Base-by-base conservation (phyloP, 2,113 vertebrate genomes). In the Atrichornis clamosus region DNA sequence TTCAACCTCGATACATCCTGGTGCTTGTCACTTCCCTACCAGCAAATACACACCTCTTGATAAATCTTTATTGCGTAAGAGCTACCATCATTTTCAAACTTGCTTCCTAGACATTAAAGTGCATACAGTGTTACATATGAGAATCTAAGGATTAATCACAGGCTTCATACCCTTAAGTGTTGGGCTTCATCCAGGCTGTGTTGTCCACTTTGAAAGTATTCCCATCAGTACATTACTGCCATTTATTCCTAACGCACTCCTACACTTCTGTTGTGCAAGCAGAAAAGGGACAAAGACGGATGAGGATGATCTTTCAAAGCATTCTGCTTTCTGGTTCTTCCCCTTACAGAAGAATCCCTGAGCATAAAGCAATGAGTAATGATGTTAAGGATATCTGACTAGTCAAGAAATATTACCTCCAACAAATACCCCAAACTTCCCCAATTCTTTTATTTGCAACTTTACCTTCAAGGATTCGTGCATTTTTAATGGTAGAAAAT, bases 201-300 rank as follows among this genome's bases (percentile, higher is more conserved):
- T 23, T 93, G 93, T 90, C 95, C 94, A 85, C 84, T 90, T 91
- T 46, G 35, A 82, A 95, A 96, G 90, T 90, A 97, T 96, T 97
- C 97, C 96, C 96, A 94, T 65, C 82, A 96, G 96, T 96, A 73
- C 95, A 96, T 96, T 97, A 97, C 82, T 95, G 84, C 63, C 87
- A 91, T 94, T 97, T 93, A 92, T 62, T 94, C 93, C 92, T 96
- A 97, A 94, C 90, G 27, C 52, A 85, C 56, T 91, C 72, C 70
- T 80, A 77, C 85, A 82, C 62, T 97, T 97, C 55, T 92, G 96
- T 96, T 95, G 91, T 63, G 95, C 94, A 95, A 97, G 95, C 96
- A 96, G 33, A 94, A 96, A 87, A 52, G 77, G 89, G 92, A 95
- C 88, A 92, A 60, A 93, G 90, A 91, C 0, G 0, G 77, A 95